Evolutionary conservation across 23 tunicate genomes (phyloP), one percentile per base, ranked within the genome.

Genomic region (Corella eumyota): DNA sequence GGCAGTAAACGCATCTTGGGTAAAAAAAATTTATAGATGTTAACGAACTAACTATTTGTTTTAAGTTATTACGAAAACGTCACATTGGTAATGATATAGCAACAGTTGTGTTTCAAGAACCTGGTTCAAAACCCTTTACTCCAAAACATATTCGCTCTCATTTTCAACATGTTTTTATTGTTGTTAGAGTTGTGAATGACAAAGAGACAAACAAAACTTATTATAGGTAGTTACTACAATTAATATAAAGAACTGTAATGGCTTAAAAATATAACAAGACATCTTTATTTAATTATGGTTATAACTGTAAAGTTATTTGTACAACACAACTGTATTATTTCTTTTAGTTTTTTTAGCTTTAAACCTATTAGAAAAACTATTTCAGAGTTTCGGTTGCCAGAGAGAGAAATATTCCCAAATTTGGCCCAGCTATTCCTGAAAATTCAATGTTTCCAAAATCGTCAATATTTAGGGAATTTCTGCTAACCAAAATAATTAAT

Each of bases 21-120:
- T n/a, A n/a, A n/a, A n/a, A n/a, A n/a, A n/a, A n/a, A n/a, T n/a
- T n/a, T n/a, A n/a, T n/a, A n/a, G n/a, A n/a, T n/a, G n/a, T n/a
- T n/a, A n/a, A n/a, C n/a, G n/a, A n/a, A n/a, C n/a, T n/a, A n/a
- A n/a, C n/a, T n/a, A n/a, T n/a, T n/a, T n/a, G n/a, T n/a, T 19
- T 46, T 9, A 73, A 88, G 96, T 58, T 88, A 19, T 77, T 72
- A 51, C 76, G 96, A 6, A 88, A 88, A 57, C 96, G 96, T 3
- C 96, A 88, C 74, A 88, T 88, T 36, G 96, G 96, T n/a, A 88
- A 88, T 68, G 96, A 88, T 65, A 88, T 88, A 31, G 67, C 68
- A 28, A 82, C 96, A 23, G 79, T 88, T 70, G 82, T 92, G 21
- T 92, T 92, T 64, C 98, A 92, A 71, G 98, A 92, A 52, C 81